These are phyloP conservation scores for Leontopithecus rosalia DNA, from an alignment of 2,797 vertebrate species.

Conservation along the genomic window DNA sequence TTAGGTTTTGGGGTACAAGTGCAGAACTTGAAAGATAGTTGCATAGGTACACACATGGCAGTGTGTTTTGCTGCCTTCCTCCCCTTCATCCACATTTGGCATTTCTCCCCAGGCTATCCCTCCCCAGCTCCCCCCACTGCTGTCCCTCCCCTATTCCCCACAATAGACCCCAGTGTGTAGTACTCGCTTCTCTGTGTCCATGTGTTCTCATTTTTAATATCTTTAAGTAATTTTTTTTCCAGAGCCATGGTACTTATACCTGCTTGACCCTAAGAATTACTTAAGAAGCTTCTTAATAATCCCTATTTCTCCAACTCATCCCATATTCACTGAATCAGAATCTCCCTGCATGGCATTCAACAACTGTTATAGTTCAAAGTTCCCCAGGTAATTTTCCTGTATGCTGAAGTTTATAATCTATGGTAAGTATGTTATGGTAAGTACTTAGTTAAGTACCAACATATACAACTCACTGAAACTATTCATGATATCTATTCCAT, in stretches of 20 bases:
- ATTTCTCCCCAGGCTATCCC: too few relatives aligned
- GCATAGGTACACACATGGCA: too few relatives aligned
- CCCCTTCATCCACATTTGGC: too few relatives aligned
- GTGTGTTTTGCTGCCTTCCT: too few relatives aligned
- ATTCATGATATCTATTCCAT: not conserved
- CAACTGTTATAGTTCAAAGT: not conserved
- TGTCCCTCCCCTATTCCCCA: too few relatives aligned
- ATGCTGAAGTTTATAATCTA: not conserved
- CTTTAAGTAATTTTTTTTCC: not conserved
- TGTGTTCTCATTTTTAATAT: too few relatives aligned
- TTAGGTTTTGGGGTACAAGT: too few relatives aligned
- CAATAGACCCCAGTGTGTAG: too few relatives aligned
- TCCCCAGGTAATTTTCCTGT: not conserved
- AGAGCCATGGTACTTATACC: not conserved
- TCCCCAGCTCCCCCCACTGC: too few relatives aligned
- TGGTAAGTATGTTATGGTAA: not conserved
- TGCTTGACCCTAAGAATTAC: not conserved
- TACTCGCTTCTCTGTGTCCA: too few relatives aligned
- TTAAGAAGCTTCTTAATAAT: constrained; percentile 12
- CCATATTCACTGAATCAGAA: not conserved
- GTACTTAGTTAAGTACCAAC: not conserved
- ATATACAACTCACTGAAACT: not conserved
- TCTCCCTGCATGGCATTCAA: not conserved
- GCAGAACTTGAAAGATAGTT: too few relatives aligned
- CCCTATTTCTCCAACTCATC: not conserved